Base-by-base conservation (phyloP, 2,113 vertebrate genomes). In the Rutilus rutilus region DNA sequence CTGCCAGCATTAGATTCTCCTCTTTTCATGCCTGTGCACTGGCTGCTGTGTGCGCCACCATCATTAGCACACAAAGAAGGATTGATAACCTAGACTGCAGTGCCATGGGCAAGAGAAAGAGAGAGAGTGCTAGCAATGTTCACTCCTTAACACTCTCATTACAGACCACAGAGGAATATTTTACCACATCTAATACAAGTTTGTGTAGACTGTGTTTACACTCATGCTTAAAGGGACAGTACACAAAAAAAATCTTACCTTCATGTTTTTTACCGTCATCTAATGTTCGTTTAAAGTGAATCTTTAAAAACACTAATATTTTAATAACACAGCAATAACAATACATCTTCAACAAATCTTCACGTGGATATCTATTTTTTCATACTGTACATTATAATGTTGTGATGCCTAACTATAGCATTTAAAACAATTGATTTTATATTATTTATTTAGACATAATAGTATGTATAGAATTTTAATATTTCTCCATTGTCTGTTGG, bases 61-160 rank as follows among this genome's bases (percentile, higher is more conserved):
- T 95, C 94, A 92, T 94, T 93, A 96, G 93, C 92, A 91, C 92
- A 95, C 93, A 94, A 93, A 95, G 91, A 93, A 86, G 94, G 95
- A 95, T 95, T 93, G 92, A 95, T 95, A 89, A 93, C 87, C 86
- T 69, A 27, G 87, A 92, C 85, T 90, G 88, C 93, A 86, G 92
- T 92, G 89, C 60, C 3, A 92, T 92, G 36, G 80, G 76, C 74
- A 54, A 80, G 57, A 67, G 74, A 69, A 78, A 82, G 73, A 82
- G 50, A 84, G 84, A 47, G 76, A 59, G 77, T 71, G 82, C 8
- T 27, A 82, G 80, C 39, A 74, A 36, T 75, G 42, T 65, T 82
- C 78, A 54, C 67, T 83, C 77, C 85, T 78, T 86, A 91, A 90
- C 91, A 92, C 91, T 90, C 88, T 91, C 57, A 47, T 91, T 92